Conservation (phyloP, 2,113 vertebrate genomes). For the Columba livia region DNA sequence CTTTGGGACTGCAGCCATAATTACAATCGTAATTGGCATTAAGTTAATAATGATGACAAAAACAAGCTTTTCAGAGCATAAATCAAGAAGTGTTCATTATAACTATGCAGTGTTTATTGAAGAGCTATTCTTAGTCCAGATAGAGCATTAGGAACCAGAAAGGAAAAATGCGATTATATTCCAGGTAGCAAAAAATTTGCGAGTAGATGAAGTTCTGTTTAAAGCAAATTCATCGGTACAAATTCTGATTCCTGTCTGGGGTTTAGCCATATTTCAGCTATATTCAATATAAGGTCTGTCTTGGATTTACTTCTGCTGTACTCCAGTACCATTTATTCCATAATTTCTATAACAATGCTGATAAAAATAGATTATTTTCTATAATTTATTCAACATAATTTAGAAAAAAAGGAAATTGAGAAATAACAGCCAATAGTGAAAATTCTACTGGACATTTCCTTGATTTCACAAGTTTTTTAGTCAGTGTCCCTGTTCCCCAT, state of each 20-base stretch:
- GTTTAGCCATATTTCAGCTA: background rate
- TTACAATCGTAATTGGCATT: background rate
- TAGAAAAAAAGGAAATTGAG: background rate
- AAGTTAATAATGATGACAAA: background rate
- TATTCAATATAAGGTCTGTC: background rate
- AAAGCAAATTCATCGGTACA: background rate
- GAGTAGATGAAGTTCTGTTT: no score
- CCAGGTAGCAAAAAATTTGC: background rate
- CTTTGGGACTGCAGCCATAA: background rate
- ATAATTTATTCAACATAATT: background rate
- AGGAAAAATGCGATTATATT: background rate
- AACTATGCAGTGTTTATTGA: background rate
- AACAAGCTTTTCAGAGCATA: background rate
- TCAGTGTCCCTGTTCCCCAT: background rate
- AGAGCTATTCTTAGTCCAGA: background rate
- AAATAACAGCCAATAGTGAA: background rate
- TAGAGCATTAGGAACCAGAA: background rate
- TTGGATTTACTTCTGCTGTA: background rate
- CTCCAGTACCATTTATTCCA: background rate
- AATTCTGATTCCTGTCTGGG: background rate
- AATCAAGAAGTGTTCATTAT: background rate
- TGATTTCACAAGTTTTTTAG: background rate
- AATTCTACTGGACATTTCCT: background rate
- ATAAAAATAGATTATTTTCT: background rate
- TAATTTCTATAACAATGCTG: background rate